A percentile compares a stretch with the other conserved stretches of the same genome.
Evolutionary conservation across 2,888 invertebrate species (phyloP).

Genomic region (Nudaria mundana): DNA sequence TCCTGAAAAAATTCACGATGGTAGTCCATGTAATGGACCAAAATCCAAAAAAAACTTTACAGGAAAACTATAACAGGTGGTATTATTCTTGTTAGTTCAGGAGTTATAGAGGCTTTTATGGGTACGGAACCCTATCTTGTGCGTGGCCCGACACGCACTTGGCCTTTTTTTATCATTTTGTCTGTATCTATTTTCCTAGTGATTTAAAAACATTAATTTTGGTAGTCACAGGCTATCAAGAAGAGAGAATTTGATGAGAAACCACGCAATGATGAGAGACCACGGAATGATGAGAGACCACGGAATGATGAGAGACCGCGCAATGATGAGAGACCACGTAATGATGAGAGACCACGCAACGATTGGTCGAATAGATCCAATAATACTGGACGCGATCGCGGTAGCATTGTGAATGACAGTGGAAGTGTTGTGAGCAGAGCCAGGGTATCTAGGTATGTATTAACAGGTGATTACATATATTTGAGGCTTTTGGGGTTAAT

Average conservation of each 20-base stretch:
- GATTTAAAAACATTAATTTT: too few species aligned
- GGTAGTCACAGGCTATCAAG: background rate
- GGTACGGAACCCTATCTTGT: too few species aligned
- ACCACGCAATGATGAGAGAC: background rate
- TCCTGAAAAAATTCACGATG: too few species aligned
- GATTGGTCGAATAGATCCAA: background rate
- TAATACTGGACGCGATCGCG: constrained; percentile 1
- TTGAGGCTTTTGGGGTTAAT: too few species aligned
- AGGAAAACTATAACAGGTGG: too few species aligned
- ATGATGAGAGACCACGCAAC: background rate
- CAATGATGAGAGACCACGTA: background rate
- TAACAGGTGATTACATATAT: background rate
- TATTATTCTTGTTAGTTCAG: too few species aligned
- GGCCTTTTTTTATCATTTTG: too few species aligned
- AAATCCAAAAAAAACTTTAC: too few species aligned
- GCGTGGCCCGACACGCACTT: too few species aligned
- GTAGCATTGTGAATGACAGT: constrained; percentile 12
- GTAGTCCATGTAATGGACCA: too few species aligned
- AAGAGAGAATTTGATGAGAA: background rate
- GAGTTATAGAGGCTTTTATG: too few species aligned
- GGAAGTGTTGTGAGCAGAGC: constrained; percentile 22
- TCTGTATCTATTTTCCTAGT: too few species aligned
- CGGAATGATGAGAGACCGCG: background rate
- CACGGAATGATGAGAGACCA: constrained; percentile 1
- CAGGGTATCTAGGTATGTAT: constrained; percentile 23